Conservation (phyloP, 2,113 vertebrate species). For the Donacobius atricapilla region DNA sequence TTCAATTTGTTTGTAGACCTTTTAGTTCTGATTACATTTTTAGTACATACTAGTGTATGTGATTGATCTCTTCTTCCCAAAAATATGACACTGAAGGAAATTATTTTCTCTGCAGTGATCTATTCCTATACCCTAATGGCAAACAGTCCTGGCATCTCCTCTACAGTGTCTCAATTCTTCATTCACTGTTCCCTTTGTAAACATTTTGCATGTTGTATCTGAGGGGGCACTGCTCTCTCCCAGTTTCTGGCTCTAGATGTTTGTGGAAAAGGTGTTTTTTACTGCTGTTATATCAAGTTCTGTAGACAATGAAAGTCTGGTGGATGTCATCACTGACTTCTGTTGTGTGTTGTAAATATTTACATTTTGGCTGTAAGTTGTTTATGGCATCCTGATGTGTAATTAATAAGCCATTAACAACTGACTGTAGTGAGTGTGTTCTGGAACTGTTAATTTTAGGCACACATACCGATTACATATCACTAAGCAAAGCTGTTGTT, state of each 20-base stretch:
- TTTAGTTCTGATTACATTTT: neutral
- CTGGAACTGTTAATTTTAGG: conserved; percentile 1
- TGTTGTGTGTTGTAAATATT: neutral
- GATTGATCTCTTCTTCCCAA: neutral
- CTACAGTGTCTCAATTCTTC: neutral
- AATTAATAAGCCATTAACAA: neutral
- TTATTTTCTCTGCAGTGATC: conserved; percentile 1
- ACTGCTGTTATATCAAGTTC: neutral
- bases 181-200: neutral
- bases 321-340: neutral
- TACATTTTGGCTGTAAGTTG: neutral
- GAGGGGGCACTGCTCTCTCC: neutral
- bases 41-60: neutral
- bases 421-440: neutral
- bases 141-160: neutral
- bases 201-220: neutral
- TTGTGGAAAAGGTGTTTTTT: neutral
- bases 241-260: neutral
- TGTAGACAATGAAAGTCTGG: neutral
- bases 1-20: neutral
- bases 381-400: neutral
- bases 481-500: neutral
- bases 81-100: conserved; percentile 1
- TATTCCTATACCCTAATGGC: neutral
- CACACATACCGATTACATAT: neutral